A percentile compares a stretch with the other conserved stretches of the same genome.
These are phyloP conservation scores for Aricia artaxerxes DNA, from an alignment of 2,888 invertebrate genomes.

Conservation along the genomic window DNA sequence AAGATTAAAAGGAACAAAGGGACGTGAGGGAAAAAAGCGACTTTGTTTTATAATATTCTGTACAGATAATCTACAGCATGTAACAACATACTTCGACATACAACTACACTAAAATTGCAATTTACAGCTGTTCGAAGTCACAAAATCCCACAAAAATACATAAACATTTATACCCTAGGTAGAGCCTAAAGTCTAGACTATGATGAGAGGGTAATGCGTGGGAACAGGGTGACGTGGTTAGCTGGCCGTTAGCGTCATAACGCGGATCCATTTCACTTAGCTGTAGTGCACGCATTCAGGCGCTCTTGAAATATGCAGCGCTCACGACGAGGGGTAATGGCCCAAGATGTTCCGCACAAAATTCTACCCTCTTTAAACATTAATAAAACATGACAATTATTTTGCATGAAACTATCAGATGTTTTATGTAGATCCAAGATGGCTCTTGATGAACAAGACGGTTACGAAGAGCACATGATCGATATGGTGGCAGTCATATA, in stretches of 20 bases:
- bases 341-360: conserved; percentile 66
- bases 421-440: background rate
- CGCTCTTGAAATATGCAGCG: conserved; percentile 74
- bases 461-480: background rate
- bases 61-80: no score
- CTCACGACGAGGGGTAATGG: conserved; percentile 71
- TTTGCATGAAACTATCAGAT: background rate
- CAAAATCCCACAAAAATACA: no score
- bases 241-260: conserved; percentile 59
- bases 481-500: no score
- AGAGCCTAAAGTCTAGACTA: background rate
- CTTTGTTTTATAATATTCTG: no score
- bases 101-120: no score
- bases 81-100: no score
- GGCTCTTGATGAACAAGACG: background rate
- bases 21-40: no score
- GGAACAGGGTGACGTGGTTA: conserved; percentile 55
- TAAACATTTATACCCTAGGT: background rate
- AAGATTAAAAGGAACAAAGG: no score
- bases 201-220: conserved; percentile 47
- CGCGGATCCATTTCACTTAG: conserved; percentile 71
- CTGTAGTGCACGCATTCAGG: conserved; percentile 68
- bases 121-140: no score
- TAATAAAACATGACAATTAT: background rate
- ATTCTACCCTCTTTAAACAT: conserved; percentile 48